A percentile compares a stretch with the other conserved stretches of the same genome.
Conservation (phyloP, 2,888 invertebrate species). For the Saturnia pavonia region DNA sequence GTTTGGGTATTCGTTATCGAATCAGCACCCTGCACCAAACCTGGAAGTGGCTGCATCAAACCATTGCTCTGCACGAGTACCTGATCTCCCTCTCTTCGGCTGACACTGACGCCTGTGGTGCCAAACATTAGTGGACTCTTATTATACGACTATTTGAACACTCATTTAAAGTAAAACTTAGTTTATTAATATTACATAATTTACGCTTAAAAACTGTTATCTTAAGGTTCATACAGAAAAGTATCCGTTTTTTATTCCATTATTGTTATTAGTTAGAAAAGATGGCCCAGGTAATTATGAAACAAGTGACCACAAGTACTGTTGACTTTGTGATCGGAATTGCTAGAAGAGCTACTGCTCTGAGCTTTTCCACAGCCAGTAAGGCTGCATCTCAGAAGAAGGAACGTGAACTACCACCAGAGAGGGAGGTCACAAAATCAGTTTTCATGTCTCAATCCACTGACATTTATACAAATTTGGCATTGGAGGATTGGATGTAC, state of each 20-base stretch:
- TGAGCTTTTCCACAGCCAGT: conserved; percentile 54
- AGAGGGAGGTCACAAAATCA: conserved; percentile 87
- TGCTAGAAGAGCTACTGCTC: conserved; percentile 62
- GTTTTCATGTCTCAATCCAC: conserved; percentile 96
- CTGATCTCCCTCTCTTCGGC: conserved; percentile 90
- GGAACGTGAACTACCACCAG: conserved; percentile 55
- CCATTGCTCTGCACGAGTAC: conserved; percentile 93
- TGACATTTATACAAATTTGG: conserved; percentile 95
- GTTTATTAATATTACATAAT: conserved; percentile 41
- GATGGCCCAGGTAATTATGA: conserved; percentile 77
- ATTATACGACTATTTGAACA: conserved; percentile 49
- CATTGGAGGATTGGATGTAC: conserved; percentile 98
- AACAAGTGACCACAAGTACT: conserved; percentile 64
- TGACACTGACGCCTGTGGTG: conserved; percentile 82
- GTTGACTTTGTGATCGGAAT: conserved; percentile 67
- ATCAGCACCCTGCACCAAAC: conserved; percentile 94
- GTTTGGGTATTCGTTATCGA: conserved; percentile 94
- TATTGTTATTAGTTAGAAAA: conserved; percentile 40
- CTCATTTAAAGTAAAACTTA: conserved; percentile 44
- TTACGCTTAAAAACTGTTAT: conserved; percentile 59
- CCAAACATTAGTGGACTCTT: conserved; percentile 55
- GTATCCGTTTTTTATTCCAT: conserved; percentile 59
- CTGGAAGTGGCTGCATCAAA: conserved; percentile 97
- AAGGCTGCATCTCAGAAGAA: conserved; percentile 52
- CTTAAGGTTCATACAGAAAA: conserved; percentile 75